phyloP scores from a whole-genome alignment of 2,113 vertebrate species.

The Micronycteris hirsuta region DNA sequence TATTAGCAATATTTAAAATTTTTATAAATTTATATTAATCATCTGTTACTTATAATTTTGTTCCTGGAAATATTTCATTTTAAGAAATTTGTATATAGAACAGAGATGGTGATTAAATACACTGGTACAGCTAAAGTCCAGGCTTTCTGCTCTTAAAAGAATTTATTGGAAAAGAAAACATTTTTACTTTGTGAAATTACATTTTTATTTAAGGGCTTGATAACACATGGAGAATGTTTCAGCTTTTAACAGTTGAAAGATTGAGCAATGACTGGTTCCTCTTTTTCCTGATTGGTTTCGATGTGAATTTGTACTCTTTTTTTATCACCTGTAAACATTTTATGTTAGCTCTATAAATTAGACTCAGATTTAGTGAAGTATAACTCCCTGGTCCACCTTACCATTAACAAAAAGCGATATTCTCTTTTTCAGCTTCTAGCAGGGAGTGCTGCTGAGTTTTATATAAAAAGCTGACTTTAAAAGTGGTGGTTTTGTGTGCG shows the following conservation, averaged over 20 bases:
- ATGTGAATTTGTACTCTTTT: neutral
- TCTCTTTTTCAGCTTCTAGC: neutral
- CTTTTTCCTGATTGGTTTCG: neutral
- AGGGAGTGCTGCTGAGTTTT: neutral
- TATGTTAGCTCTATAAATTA: neutral
- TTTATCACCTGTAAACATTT: conserved; percentile 33
- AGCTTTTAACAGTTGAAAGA: neutral
- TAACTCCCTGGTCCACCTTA: neutral
- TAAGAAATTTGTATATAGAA: conserved; percentile 17
- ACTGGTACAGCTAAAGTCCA: neutral
- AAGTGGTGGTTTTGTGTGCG: neutral
- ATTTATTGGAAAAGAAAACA: conserved; percentile 6
- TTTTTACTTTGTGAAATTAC: neutral
- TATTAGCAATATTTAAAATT: conserved; percentile 30
- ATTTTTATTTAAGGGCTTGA: conserved; percentile 5
- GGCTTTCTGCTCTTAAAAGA: neutral
- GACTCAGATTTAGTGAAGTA: neutral
- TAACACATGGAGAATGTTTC: neutral
- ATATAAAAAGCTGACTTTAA: neutral
- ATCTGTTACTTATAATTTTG: neutral
- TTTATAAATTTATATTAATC: neutral
- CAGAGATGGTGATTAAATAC: conserved; percentile 44
- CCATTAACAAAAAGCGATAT: neutral
- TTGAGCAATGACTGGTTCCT: neutral
- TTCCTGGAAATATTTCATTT: neutral